These are phyloP conservation scores for Pteropus rufus DNA, from an alignment of 2,797 vertebrate species.

Conservation along the genomic window DNA sequence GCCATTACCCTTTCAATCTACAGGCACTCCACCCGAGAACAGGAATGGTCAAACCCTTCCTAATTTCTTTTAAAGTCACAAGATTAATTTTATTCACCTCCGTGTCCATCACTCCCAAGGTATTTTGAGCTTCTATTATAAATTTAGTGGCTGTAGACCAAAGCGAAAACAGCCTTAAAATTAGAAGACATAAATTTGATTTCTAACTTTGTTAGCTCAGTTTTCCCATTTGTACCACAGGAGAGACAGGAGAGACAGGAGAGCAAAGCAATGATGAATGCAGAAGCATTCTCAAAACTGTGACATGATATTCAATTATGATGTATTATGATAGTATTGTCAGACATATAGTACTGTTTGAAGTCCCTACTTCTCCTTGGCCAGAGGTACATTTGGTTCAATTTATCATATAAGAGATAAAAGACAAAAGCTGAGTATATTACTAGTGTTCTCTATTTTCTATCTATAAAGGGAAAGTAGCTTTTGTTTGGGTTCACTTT, in stretches of 20 bases:
- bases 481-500: constrained; percentile 39
- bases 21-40: background rate
- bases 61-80: background rate
- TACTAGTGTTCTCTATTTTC: background rate
- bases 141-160: background rate
- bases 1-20: background rate
- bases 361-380: background rate
- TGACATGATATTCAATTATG: background rate
- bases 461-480: background rate
- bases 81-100: background rate
- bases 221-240: background rate
- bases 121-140: background rate
- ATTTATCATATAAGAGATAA: constrained; percentile 16
- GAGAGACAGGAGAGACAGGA: background rate
- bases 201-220: background rate
- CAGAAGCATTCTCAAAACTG: background rate
- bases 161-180: background rate
- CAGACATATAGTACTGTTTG: background rate
- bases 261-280: background rate
- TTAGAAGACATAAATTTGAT: background rate
- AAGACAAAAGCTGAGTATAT: background rate
- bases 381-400: background rate
- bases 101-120: background rate
- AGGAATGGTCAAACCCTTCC: background rate
- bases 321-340: background rate